phyloP scores from a whole-genome alignment of 2,888 invertebrate species.

The Spodoptera littoralis region DNA sequence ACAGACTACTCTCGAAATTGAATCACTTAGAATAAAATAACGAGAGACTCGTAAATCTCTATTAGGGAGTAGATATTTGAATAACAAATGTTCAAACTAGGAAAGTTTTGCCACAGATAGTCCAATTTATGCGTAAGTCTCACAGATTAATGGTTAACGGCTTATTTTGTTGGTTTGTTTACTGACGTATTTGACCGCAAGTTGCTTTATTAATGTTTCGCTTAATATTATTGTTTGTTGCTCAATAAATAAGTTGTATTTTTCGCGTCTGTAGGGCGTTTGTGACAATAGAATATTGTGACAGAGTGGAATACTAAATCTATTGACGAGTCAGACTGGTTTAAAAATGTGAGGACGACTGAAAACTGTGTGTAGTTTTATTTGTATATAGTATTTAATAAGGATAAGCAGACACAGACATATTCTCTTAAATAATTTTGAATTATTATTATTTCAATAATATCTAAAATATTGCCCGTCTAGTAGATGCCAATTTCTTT shows the following conservation, averaged over 20 bases:
- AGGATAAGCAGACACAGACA: no score
- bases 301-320: no score
- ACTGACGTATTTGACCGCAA: slow-evolving; percentile 36
- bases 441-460: no score
- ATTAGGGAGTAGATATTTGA: slow-evolving; percentile 52
- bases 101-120: slow-evolving; percentile 50
- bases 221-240: slow-evolving; percentile 3
- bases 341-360: no score
- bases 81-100: slow-evolving; percentile 56
- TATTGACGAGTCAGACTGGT: no score
- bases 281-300: no score
- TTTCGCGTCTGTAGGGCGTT: no score
- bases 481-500: no score
- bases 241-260: not conserved
- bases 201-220: slow-evolving; percentile 18
- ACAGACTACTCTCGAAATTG: slow-evolving; percentile 25
- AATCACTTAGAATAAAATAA: slow-evolving; percentile 48
- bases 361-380: no score
- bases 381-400: no score
- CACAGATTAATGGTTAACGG: slow-evolving; percentile 47
- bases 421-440: no score
- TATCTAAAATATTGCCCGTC: no score
- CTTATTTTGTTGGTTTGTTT: slow-evolving; percentile 39
- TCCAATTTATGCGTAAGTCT: slow-evolving; percentile 49
- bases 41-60: slow-evolving; percentile 46